Base-by-base conservation (phyloP, 1,140 invertebrate species). In the Drosophila bifasciata region DNA sequence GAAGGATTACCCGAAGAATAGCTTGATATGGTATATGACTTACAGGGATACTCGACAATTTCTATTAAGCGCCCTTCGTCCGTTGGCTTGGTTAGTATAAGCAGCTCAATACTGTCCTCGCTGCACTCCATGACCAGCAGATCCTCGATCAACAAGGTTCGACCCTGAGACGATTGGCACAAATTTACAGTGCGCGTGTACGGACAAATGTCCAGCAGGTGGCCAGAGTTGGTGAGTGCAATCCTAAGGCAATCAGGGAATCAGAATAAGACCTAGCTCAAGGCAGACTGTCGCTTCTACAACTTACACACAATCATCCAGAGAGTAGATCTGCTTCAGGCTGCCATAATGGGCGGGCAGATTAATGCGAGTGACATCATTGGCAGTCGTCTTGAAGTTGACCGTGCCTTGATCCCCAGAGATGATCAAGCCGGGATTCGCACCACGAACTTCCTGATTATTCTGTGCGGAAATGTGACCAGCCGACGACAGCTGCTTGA, bases 21-120 rank as follows among this genome's bases (percentile, higher is more conserved):
- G 39, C 11, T 28, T 23, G 3, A 36, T 1, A 36, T 4, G 8
- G 16, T 8, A 9, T 28, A 28, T 25, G 1, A 7, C 67, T 71
- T 81, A 91, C 90, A 81, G 23, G 91, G 90, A 75, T 88, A 92
- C 52, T 91, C 79, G 19, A 92, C 48, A 25, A 91, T 75, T 52
- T 90, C 89, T 8, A 92, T 78, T 5, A 76, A 58, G 9, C 81
- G 72, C 13, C 72, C 73, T 2, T 56, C 58, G 1, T 67, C 60
- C 25, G 60, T 63, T 0, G 61, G 51, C 39, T 91, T 91, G 3
- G 84, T 84, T 2, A 91, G 55, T 40, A 91, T 53, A 0, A 91
- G 50, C 0, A 92, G 61, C 44, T 91, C 90, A 16, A 91, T 67
- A 61, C 63, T 72, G 2, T 91, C 79, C 21, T 91, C 84, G 57